Percentiles rank a stretch among this genome's conserved stretches.
Evolutionary conservation across 2,888 invertebrate genomes (phyloP).

Genomic region (Drosophila suboccidentalis): DNA sequence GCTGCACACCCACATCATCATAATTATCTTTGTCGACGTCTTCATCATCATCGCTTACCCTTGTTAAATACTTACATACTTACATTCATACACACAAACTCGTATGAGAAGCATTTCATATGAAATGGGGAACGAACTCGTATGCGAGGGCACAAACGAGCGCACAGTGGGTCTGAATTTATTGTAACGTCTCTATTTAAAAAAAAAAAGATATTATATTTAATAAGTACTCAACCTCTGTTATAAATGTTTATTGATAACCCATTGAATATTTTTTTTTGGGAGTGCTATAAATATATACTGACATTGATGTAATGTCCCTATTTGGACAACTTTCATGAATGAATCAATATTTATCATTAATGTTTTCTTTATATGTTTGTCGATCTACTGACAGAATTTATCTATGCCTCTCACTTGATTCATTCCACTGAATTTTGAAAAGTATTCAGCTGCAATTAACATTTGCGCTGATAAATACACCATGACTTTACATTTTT

Average conservation of each 20-base stretch:
- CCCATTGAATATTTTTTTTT: neutral
- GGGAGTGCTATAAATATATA: no score
- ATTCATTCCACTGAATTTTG: no score
- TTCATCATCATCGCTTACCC: slow-evolving; percentile 58
- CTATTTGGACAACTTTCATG: no score
- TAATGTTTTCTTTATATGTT: neutral
- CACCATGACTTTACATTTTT: neutral
- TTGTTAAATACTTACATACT: slow-evolving; percentile 52
- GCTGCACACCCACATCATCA: slow-evolving; percentile 52
- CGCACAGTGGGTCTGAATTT: slow-evolving; percentile 39
- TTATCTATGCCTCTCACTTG: no score
- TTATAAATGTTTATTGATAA: neutral
- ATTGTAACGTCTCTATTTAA: neutral
- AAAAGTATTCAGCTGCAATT: no score
- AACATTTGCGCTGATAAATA: neutral
- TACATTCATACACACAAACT: slow-evolving; percentile 10
- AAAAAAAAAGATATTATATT: neutral
- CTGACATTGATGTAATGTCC: no score
- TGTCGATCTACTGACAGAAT: neutral
- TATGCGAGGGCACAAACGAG: slow-evolving; percentile 17
- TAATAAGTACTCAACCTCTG: neutral
- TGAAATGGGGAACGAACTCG: slow-evolving; percentile 7
- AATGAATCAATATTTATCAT: neutral
- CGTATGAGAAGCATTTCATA: slow-evolving; percentile 2
- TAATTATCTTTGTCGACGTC: slow-evolving; percentile 50